Evolutionary conservation across 2,113 vertebrate genomes (phyloP).

Genomic region (Otocyon megalotis): DNA sequence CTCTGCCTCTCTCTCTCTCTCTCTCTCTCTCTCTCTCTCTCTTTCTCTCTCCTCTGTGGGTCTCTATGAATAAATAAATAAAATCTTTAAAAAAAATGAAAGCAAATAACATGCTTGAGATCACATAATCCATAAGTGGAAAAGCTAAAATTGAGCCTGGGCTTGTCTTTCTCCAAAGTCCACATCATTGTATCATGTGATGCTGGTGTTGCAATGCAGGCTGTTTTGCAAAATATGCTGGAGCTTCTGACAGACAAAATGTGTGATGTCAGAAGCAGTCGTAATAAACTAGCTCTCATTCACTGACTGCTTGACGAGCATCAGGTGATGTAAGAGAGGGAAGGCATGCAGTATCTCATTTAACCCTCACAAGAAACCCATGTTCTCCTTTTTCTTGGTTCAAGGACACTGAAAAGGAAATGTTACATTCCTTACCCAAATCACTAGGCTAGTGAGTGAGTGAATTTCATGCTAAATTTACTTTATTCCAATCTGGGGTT

Average conservation of each 20-base stretch:
- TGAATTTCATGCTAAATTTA: background rate
- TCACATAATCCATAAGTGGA: background rate
- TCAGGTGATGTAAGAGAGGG: background rate
- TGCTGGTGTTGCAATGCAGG: background rate
- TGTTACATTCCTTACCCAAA: background rate
- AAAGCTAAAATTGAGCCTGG: background rate
- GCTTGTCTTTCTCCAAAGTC: background rate
- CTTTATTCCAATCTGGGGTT: background rate
- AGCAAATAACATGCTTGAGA: constrained; percentile 10
- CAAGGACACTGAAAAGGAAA: background rate
- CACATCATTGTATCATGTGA: background rate
- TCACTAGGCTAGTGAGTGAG: background rate
- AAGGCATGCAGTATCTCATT: background rate
- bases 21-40: too few species aligned
- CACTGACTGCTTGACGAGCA: background rate
- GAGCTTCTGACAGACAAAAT: background rate
- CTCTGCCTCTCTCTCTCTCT: too few species aligned
- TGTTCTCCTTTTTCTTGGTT: background rate
- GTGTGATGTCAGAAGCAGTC: background rate
- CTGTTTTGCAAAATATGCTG: background rate
- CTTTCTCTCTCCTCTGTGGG: too few species aligned
- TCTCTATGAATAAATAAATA: too few species aligned
- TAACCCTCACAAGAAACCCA: background rate
- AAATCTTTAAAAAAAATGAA: too few species aligned
- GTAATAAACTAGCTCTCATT: background rate